Evolutionary conservation across 2,888 invertebrate species (phyloP), one percentile per base, ranked within the genome.

Genomic region (Lamellibrachia satsuma): DNA sequence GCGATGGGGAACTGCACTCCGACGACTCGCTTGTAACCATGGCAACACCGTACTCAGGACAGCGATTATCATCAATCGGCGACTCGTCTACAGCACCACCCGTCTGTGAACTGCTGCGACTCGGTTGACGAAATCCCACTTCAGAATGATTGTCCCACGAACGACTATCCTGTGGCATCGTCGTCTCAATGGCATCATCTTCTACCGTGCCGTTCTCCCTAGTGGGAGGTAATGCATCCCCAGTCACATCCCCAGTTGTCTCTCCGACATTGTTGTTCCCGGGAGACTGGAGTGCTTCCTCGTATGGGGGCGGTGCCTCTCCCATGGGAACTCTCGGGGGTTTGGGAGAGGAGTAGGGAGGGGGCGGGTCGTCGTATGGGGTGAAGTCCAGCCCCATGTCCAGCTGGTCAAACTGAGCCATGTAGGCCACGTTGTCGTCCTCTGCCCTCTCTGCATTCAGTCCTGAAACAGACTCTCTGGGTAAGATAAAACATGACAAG

Each of bases 271-370:
- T 75, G 75, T 75, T 75, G 22, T 75, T 75, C 75, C 75, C 75
- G 75, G 75, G 75, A 15, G 75, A 22, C 22, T 75, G 75, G 75
- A 75, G 22, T 15, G 75, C 75, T 52, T 90, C 91, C 90, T 93
- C 92, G 92, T 96, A 96, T 0, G 96, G 96, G 8, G 96, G 96
- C 7, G 96, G 95, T 0, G 95, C 95, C 92, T 96, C 96, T 6
- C 95, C 95, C 11, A 95, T 95, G 9, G 94, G 93, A 8, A 94
- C 94, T 91, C 93, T 93, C 1, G 95, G 95, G 4, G 96, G 96
- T 94, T 96, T 96, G 52, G 96, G 96, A 3, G 96, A 95, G 6
- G 96, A 95, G 94, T 96, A 96, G 0, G 96, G 96, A 39, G 96
- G 96, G 52, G 96, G 96, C 0, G 96, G 96, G 91, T 96, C 96